Base-by-base conservation (phyloP, 2,113 vertebrate species). In the Aegotheles bennettii region DNA sequence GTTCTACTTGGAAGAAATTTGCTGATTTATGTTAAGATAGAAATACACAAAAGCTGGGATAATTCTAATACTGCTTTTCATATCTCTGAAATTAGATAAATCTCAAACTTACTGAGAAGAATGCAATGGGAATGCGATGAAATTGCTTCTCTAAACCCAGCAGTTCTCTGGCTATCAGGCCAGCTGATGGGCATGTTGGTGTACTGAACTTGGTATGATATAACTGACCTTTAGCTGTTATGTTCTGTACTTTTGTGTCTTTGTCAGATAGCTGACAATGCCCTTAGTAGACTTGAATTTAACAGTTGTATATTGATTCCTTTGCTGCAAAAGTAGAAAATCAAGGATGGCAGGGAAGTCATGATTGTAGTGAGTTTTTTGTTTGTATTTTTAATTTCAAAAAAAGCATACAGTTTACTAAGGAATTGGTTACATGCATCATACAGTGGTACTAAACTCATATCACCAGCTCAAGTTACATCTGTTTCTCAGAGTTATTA, bases 311-410 rank as follows among this genome's bases (percentile, higher is more conserved):
- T 50, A 16, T 75, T 83, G 28, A 11, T 91, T 54, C 19, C 28
- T 82, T 88, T 85, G 38, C 60, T 18, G 23, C 13, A 47, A 31
- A 76, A 29, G 18, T 33, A 69, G 43, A 71, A 89, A 59, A 76
- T 73, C 38, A 47, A 54, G 38, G 38, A 14, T 68, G 16, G 8
- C 40, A 24, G 42, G 15, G 42, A 88, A n/a, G 31, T 61, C 38
- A 10, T 77, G 24, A 21, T 35, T 42, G 14, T 17, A 64, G 24
- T 33, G 47, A 1, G 1, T 2, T 25, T n/a, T 10, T 3, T 7
- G 10, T 31, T 75, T 80, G 13, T 59, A 25, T n/a, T 36, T 83
- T 79, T 83, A 6, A 5, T 54, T 24, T 26, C 6, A 70, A 69
- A 78, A n/a, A 61, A 90, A 77, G 13, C 36, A 16, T 59, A 18